Evolutionary conservation across 1,140 invertebrate species (phyloP).

Genomic region (Lordiphosa clarofinis): DNA sequence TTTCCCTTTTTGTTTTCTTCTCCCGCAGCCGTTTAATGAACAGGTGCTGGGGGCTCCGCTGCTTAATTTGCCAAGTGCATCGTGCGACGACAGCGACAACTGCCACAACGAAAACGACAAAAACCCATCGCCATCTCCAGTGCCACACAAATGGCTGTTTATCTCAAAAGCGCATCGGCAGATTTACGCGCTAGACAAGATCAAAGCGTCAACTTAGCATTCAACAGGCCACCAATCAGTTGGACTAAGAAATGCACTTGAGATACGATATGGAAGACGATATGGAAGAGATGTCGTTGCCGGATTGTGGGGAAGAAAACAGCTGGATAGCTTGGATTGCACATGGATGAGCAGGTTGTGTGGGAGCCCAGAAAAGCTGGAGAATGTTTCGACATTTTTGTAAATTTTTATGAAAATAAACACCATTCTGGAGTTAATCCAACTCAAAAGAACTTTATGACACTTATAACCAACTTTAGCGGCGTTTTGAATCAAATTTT

Average conservation of each 20-base stretch:
- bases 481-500: too few relatives aligned
- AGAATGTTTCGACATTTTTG: too few relatives aligned
- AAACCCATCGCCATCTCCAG: slow-evolving; percentile 18
- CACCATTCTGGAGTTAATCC: too few relatives aligned
- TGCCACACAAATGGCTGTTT: slow-evolving; percentile 65
- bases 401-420: too few relatives aligned
- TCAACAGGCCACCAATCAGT: slow-evolving; percentile 71
- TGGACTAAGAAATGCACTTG: slow-evolving; percentile 30
- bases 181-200: slow-evolving; percentile 74
- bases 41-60: slow-evolving; percentile 45
- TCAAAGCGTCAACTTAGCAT: slow-evolving; percentile 74
- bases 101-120: not conserved
- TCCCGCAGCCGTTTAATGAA: slow-evolving; percentile 60
- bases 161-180: slow-evolving; percentile 66
- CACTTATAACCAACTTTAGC: too few relatives aligned
- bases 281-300: not conserved
- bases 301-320: slow-evolving; percentile 4
- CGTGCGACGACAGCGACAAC: not conserved
- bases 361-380: too few relatives aligned
- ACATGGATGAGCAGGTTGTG: too few relatives aligned
- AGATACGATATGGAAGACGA: not conserved
- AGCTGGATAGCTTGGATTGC: too few relatives aligned
- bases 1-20: slow-evolving; percentile 29
- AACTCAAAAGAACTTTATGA: too few relatives aligned
- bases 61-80: slow-evolving; percentile 51